phyloP scores from a whole-genome alignment of 2,888 invertebrate genomes.

The Cephus spinipes region DNA sequence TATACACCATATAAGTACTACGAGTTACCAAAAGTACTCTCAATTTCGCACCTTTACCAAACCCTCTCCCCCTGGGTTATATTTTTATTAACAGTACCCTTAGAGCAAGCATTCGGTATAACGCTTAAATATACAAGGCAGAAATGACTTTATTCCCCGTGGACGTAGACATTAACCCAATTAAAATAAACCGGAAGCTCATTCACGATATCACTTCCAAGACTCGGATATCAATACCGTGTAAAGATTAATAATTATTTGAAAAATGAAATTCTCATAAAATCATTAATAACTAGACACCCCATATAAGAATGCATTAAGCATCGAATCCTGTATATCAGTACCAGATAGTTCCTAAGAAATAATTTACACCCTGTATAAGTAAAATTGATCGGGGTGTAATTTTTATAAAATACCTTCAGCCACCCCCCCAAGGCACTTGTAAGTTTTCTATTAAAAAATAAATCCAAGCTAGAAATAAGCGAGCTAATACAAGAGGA shows the following conservation, averaged over 20 bases:
- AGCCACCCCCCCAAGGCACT: too few species aligned
- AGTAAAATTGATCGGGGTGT: neutral
- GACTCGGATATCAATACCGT: neutral
- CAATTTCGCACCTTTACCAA: neutral
- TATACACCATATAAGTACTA: neutral
- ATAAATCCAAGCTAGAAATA: neutral
- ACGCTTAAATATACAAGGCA: neutral
- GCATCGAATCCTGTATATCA: neutral
- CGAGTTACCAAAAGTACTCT: neutral
- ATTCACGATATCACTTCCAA: neutral
- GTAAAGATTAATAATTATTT: neutral
- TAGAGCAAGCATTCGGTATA: neutral
- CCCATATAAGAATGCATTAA: neutral
- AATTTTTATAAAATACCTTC: neutral
- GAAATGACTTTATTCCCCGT: neutral
- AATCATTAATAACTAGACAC: neutral
- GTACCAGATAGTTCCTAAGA: neutral
- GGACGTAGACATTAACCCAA: neutral
- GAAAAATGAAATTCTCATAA: neutral
- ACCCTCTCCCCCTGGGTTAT: neutral
- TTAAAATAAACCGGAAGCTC: neutral
- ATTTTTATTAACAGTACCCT: neutral
- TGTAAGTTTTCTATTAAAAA: neutral
- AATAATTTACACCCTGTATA: neutral
- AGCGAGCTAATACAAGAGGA: conserved; percentile 4